Evolutionary conservation across 2,888 invertebrate species (phyloP), one percentile per base, ranked within the genome.

Genomic region (Alcis repandata): DNA sequence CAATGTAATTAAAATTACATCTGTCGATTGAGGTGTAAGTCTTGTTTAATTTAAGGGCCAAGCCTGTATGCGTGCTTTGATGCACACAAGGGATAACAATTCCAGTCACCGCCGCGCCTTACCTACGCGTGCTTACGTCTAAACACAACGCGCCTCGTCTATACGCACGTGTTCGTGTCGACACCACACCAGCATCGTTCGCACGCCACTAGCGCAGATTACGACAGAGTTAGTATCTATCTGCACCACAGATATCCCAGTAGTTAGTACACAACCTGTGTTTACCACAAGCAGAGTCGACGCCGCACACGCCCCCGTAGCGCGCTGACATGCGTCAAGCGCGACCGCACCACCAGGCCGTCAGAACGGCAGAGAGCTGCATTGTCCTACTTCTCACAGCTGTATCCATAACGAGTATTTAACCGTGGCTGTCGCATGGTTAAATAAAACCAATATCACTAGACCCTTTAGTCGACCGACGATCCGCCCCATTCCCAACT

Each of bases 271-370:
- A 61, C 52, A 60, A 38, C 36, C 60, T 11, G 32, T 49, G 48
- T 48, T 58, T 51, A 59, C 66, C 71, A 74, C 67, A 63, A 49
- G 40, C 61, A 60, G 62, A 65, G 46, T 57, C 48, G 71, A 73
- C 76, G 76, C 72, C 80, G 85, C 83, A 83, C 87, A 91, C 90
- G 91, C 86, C 86, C 76, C 87, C 86, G 84, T 82, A 87, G 87
- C 87, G 91, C 92, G 89, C 87, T 91, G 90, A 92, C 92, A 91
- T 92, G 92, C 92, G 92, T 92, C 92, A 92, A 90, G 83, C 81
- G 78, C 84, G 87, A 85, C 84, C 81, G 79, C 62, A 85, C 84
- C 86, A 92, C 90, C 85, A 90, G 89, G 86, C 70, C 54, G 70
- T 67, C 92, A 92, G 86, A 77, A 63, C 53, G 51, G 64, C 69